Evolutionary conservation across 2,113 vertebrate genomes (phyloP).

Genomic region (Phocoena phocoena): DNA sequence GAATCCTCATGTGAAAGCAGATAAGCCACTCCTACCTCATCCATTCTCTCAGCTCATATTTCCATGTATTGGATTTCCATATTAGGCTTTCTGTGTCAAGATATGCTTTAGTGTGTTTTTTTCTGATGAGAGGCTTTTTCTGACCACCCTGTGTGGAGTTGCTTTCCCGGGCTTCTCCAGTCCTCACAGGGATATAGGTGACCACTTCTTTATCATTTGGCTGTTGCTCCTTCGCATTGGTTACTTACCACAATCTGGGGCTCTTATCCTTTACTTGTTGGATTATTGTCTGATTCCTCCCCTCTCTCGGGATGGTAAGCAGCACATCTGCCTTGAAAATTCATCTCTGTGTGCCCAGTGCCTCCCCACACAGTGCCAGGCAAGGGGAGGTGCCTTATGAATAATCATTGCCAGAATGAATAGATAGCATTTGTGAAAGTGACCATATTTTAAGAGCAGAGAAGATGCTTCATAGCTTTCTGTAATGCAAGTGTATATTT

Average conservation of each 20-base stretch:
- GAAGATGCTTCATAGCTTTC: neutral
- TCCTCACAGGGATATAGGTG: neutral
- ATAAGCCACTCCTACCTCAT: neutral
- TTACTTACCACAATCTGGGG: neutral
- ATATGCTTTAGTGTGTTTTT: neutral
- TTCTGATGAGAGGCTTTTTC: neutral
- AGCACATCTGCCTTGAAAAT: neutral
- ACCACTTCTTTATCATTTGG: neutral
- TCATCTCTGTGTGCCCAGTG: neutral
- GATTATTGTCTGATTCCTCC: neutral
- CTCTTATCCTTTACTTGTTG: neutral
- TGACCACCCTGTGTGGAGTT: neutral
- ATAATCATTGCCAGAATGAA: neutral
- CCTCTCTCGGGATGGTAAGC: neutral
- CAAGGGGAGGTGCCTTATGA: neutral
- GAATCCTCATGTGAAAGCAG: neutral
- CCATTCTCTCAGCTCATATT: neutral
- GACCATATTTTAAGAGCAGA: neutral
- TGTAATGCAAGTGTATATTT: neutral
- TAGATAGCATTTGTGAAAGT: neutral
- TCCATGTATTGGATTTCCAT: neutral
- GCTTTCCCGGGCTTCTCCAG: neutral
- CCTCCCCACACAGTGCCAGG: neutral
- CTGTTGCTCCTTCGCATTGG: fast-evolving
- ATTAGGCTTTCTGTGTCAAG: neutral